Evolutionary conservation across 2,797 vertebrate species (phyloP), one percentile per base, ranked within the genome.

Genomic region (Zalophus californianus): DNA sequence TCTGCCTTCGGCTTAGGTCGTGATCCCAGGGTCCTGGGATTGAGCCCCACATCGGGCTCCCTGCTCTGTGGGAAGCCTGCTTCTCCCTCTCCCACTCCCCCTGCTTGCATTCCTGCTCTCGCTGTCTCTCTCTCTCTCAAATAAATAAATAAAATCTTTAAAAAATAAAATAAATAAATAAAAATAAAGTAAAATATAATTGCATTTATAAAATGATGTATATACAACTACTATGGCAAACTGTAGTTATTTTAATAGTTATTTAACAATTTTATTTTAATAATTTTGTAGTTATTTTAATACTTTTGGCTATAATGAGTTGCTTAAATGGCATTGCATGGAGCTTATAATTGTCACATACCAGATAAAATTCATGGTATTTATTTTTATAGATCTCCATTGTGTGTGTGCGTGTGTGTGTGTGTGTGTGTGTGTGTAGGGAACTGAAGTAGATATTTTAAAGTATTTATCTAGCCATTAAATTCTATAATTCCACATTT

Each of bases 261-360:
- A 64, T 83, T 83, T 90, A 66, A 66, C n/a, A n/a, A 75, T 62
- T 18, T 16, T 13, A 54, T 29, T 79, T 10, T 25, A 92, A 32
- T 88, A 50, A 60, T 77, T 84, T 94, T 84, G 5, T 16, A 89
- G n/a, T 86, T 60, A 62, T 70, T 84, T 92, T 77, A 48, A 54
- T 94, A 54, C 68, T 75, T 35, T 79, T 95, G 5, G 9, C 16
- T 77, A 11, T 73, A 35, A 60, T 75, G 9, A 85, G 1, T 92
- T 90, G 3, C 18, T 50, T 72, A 56, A 35, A 50, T 35, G 11
- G 5, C 35, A 88, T 85, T 60, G 27, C 1, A 15, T 78, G 14
- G 3, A 1, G 11, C 56, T 54, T 54, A 32, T 29, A 78, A 68
- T 84, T 58, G 25, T 29, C 32, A 41, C 13, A n/a, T 29, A 52